phyloP scores from a whole-genome alignment of 1,140 invertebrate species.

The Melanaphis sacchari region DNA sequence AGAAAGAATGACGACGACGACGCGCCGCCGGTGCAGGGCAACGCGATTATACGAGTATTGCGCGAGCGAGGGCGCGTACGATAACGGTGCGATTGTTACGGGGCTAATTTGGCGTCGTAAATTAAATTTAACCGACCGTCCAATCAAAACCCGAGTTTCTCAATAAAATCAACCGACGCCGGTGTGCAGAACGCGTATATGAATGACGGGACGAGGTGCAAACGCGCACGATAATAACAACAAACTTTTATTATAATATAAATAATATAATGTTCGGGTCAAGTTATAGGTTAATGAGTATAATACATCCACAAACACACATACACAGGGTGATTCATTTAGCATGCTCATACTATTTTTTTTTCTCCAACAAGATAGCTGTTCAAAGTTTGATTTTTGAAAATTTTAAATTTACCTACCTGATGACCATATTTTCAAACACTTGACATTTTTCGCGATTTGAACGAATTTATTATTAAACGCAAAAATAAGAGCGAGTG shows the following conservation, averaged over 20 bases:
- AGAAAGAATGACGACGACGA: background rate
- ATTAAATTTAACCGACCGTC: constrained; percentile 33
- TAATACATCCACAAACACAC: background rate
- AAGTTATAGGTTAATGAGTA: background rate
- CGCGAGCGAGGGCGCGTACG: background rate
- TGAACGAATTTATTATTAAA: too few relatives aligned
- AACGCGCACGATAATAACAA: background rate
- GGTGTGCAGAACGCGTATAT: background rate
- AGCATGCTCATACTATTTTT: too few relatives aligned
- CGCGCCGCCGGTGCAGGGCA: background rate
- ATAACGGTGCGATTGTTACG: background rate
- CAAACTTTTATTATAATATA: too few relatives aligned
- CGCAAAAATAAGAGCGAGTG: too few relatives aligned
- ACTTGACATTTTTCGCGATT: too few relatives aligned
- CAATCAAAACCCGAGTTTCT: constrained; percentile 37
- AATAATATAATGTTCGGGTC: background rate
- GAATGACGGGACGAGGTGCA: background rate
- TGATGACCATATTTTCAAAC: too few relatives aligned
- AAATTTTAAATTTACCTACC: too few relatives aligned
- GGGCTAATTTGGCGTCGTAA: background rate
- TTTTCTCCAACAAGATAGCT: too few relatives aligned
- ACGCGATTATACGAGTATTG: background rate
- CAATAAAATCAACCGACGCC: constrained; percentile 35
- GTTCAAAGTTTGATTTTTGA: too few relatives aligned
- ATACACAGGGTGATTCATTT: background rate